Evolutionary conservation across 2,113 vertebrate genomes (phyloP), one percentile per base, ranked within the genome.

Genomic region (Syngnathus typhle): DNA sequence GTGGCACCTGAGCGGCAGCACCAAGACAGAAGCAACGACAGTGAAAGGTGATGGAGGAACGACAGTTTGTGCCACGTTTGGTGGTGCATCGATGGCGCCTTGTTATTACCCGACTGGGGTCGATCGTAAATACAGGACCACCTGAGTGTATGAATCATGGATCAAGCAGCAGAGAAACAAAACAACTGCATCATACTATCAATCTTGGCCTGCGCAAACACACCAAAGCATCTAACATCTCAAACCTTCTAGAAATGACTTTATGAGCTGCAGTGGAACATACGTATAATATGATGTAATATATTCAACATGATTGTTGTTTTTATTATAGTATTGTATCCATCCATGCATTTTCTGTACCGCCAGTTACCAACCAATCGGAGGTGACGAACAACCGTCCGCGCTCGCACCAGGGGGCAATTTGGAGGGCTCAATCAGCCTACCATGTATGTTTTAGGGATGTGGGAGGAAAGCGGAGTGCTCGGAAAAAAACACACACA

Each of bases 1-100:
- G 97, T 99, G 91, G 97, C 97, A 78, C 96, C 97, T 99, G 84
- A 11, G 73, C 0, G 5, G 5, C 63, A 36, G 4, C 6, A 19
- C 5, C 43, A 37, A 63, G 5, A 23, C 16, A 47, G 13, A 47
- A 18, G 44, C 23, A 18, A 62, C 7, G 15, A 21, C 23, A 47
- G 21, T 10, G 16, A 62, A n/a, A 43, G 19, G 18, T 60, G 7
- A 19, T 1, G 5, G 15, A 23, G 12, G 37, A 16, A 16, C 27
- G 27, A 3, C 27, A 18, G 37, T 6, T 38, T 19, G 18, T 12
- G 36, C 6, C 32, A 7, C 0, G 15, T 23, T 36, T 16, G 16
- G 58, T 13, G 58, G 37, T 11, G 16, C 36, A 18, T 38, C 16
- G 12, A 37, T 23, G 15, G 13, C 7, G 32, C 11, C 58, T 60